Evolutionary conservation across 2,797 vertebrate genomes (phyloP), one percentile per base, ranked within the genome.

Genomic region (Xyrichtys novacula): DNA sequence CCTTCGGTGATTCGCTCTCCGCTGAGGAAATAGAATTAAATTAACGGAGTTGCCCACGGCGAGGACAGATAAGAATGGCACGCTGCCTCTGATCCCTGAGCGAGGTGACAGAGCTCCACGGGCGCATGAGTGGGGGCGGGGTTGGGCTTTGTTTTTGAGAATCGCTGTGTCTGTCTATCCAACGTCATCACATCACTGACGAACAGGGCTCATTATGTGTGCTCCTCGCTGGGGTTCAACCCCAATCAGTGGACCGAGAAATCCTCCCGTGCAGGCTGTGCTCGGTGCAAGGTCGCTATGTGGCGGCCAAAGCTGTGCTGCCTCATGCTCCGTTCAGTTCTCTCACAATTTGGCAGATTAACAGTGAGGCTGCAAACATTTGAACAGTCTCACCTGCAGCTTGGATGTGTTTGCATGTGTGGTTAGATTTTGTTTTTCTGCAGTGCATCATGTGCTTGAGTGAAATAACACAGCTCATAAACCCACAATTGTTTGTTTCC

Each of bases 1-100:
- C 82, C 85, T 80, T 82, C 61, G 72, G 80, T 87, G 85, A 65
- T 78, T 84, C 12, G 66, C 73, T 79, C 73, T 63, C 78, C 39
- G 49, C 84, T 89, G 89, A 91, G 92, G 89, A 91, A 90, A 89
- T 80, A 64, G 87, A 92, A 88, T 89, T 90, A 85, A 89, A 93
- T 92, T 92, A 92, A 94, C 91, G 90, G 92, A 85, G 89, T 85
- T 85, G 72, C 83, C 84, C 88, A 77, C 87, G 83, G 88, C 16
- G 86, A 85, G 81, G 79, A 70, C 85, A 84, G 83, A 88, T 86
- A 12, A 23, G 20, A 83, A 78, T 65, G 65, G 80, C 88, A 89
- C 71, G 67, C 78, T 65, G 85, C 63, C 86, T 89, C 82, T 89
- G 87, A 91, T 90, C 88, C 85, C 75, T 23, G 62, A 22, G 20